Evolutionary conservation across 2,888 invertebrate genomes (phyloP).

Genomic region (Tryphoninae sp.): DNA sequence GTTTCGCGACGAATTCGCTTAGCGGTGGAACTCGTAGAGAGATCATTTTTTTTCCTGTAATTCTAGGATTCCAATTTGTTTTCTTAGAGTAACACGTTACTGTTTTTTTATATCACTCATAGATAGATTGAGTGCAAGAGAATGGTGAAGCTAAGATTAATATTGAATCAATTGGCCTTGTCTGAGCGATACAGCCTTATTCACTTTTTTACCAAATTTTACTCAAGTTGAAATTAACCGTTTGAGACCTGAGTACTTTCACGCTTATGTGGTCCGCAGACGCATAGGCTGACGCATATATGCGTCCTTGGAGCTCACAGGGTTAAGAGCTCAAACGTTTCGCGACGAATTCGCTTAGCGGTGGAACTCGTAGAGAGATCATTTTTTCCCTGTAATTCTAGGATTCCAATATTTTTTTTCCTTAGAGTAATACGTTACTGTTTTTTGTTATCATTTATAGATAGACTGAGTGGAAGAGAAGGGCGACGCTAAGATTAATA

Average conservation of each 20-base stretch:
- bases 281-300: too few species aligned
- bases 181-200: too few species aligned
- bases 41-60: not conserved
- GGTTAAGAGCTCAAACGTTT: too few species aligned
- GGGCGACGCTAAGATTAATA: too few species aligned
- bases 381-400: not conserved
- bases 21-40: not conserved
- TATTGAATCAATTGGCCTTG: too few species aligned
- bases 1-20: constrained; percentile 4
- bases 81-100: not conserved
- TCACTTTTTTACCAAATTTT: too few species aligned
- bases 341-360: constrained; percentile 1
- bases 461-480: not conserved
- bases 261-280: too few species aligned
- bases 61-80: not conserved
- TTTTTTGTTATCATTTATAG: not conserved
- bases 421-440: not conserved
- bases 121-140: not conserved
- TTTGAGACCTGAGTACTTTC: too few species aligned
- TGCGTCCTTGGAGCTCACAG: too few species aligned
- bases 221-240: too few species aligned
- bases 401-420: not conserved
- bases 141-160: too few species aligned
- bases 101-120: not conserved
- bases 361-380: not conserved